Conservation (phyloP, 2,797 vertebrate genomes). For the Mus spretus region DNA sequence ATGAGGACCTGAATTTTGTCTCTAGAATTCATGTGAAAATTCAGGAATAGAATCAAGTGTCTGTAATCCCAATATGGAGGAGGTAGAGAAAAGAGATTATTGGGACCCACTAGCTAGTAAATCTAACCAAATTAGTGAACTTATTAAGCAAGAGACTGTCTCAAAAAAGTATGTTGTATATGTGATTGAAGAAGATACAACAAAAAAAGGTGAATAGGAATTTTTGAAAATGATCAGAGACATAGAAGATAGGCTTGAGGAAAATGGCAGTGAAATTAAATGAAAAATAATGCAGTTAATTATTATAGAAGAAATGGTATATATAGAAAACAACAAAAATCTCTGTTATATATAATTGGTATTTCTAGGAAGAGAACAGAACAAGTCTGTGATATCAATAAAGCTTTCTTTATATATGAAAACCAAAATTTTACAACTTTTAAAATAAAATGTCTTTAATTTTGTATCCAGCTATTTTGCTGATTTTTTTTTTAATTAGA, state of each 20-base stretch:
- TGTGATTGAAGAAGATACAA: neutral
- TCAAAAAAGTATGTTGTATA: neutral
- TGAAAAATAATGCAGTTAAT: slow-evolving; percentile 33
- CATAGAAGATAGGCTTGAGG: slow-evolving; percentile 5
- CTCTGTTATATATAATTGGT: neutral
- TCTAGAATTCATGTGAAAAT: neutral
- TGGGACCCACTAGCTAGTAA: neutral
- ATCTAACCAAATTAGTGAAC: neutral
- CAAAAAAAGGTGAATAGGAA: slow-evolving; percentile 34
- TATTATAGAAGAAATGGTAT: slow-evolving; percentile 39
- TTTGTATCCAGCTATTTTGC: neutral
- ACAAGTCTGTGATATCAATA: slow-evolving; percentile 32
- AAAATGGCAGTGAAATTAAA: slow-evolving; percentile 50
- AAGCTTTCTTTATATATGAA: slow-evolving; percentile 43
- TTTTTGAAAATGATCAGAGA: neutral
- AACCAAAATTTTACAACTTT: neutral
- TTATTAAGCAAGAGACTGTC: neutral
- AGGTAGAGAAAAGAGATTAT: neutral
- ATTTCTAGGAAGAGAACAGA: slow-evolving; percentile 34
- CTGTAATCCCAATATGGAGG: neutral
- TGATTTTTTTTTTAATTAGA: neutral
- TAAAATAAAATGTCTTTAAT: neutral
- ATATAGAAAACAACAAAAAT: slow-evolving; percentile 36
- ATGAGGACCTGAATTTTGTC: neutral
- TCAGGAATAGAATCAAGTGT: neutral